Base-by-base conservation (phyloP, 2,113 vertebrate genomes). In the Microcebus griseorufus region DNA sequence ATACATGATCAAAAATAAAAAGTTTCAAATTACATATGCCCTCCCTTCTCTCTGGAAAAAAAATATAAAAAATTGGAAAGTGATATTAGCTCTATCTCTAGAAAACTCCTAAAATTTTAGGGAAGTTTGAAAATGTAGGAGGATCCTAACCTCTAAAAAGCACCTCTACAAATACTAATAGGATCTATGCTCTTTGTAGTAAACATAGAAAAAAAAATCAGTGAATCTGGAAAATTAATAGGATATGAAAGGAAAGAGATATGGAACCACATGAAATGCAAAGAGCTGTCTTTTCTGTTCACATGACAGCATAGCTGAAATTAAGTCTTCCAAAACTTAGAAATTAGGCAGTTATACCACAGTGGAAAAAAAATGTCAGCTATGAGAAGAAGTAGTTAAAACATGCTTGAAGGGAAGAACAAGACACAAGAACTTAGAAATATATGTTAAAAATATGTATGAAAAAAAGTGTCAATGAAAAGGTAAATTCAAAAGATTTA, bases 31-130 rank as follows among this genome's bases (percentile, higher is more conserved):
- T 55, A 34, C 10, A n/a, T 48, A 88, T 39, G 25, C 5, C 37
- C 32, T 70, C 32, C 13, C 75, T 81, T 93, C 13, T 55, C 81
- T 72, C 27, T 37, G 20, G 17, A 42, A 42, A 13, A 13, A 80
- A 55, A 37, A 37, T n/a, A 32, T 32, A 25, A 80, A 69, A 34
- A 17, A n/a, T 25, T 89, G 34, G 55, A 78, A 95, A 97, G 51
- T n/a, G 22, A 82, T 70, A 88, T n/a, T 27, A 64, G 2, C 23
- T 45, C 13, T 82, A 25, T 91, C 75, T 78, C 73, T 62, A 67
- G 75, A 39, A 95, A 95, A 90, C 4, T 76, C 39, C 32, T 75
- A 14, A 93, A 93, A 92, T 73, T 67, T 85, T 72, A 84, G 64
- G 92, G 37, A 37, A 62, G 51, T 81, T 53, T 85, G 37, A 90